Percentiles rank a stretch among this genome's conserved stretches.
phyloP scores from a whole-genome alignment of 2,888 invertebrate genomes.

The Phymatocera aterrima region DNA sequence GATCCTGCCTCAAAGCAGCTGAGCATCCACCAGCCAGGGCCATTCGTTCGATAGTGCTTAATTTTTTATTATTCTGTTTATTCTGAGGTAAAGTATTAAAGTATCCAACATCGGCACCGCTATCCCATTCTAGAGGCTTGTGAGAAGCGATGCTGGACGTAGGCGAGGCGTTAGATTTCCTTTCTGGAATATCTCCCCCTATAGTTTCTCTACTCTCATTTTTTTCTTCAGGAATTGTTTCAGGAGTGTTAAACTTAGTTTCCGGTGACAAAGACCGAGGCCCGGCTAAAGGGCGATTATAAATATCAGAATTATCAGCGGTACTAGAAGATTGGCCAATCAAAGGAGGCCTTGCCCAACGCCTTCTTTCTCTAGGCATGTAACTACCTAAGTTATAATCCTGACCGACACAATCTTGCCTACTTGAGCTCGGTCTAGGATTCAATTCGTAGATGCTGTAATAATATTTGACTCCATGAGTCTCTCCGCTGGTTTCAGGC shows the following conservation, averaged over 20 bases:
- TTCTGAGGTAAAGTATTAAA: conserved; percentile 74
- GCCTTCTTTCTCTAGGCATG: conserved; percentile 67
- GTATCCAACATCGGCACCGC: conserved; percentile 91
- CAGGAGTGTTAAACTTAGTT: conserved; percentile 54
- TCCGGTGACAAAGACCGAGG: conserved; percentile 60
- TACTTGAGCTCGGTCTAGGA: conserved; percentile 53
- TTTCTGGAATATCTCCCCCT: conserved; percentile 57
- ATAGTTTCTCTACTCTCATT: conserved; percentile 60
- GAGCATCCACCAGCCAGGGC: conserved; percentile 76
- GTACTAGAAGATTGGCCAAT: conserved; percentile 68
- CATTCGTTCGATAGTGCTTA: conserved; percentile 81
- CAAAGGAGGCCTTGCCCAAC: conserved; percentile 72
- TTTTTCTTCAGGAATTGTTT: conserved; percentile 62
- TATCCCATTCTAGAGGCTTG: conserved; percentile 91
- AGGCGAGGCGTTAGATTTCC: conserved; percentile 79
- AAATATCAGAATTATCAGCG: conserved; percentile 59
- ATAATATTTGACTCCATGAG: conserved; percentile 61
- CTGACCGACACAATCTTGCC: conserved; percentile 59
- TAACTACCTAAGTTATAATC: conserved; percentile 60
- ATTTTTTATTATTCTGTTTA: conserved; percentile 75
- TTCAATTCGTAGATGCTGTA: conserved; percentile 61
- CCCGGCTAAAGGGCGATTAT: conserved; percentile 56
- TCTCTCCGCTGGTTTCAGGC: conserved; percentile 57
- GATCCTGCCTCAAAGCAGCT: conserved; percentile 73
- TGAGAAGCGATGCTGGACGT: conserved; percentile 86